A percentile compares a stretch with the other conserved stretches of the same genome.
Conservation (phyloP, 2,888 invertebrate species). For the Blera fallax region DNA sequence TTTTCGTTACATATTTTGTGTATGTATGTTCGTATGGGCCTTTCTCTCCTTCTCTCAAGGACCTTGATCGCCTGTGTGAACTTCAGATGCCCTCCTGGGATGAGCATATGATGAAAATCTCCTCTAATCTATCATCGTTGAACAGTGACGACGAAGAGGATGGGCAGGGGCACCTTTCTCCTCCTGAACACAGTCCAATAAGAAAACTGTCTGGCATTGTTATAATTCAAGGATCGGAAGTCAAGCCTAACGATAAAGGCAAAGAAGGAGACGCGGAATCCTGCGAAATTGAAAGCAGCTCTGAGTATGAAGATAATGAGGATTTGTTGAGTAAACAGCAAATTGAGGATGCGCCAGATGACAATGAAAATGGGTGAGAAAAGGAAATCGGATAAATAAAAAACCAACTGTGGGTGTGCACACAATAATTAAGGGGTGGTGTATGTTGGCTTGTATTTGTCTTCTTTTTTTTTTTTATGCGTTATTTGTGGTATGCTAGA, state of each 20-base stretch:
- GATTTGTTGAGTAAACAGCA: conserved; percentile 49
- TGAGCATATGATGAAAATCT: conserved; percentile 77
- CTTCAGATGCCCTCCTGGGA: conserved; percentile 77
- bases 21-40: no score
- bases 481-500: background rate
- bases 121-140: conserved; percentile 75
- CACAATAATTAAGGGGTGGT: conserved; percentile 1
- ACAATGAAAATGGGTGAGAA: conserved; percentile 49
- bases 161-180: background rate
- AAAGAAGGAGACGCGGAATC: conserved; percentile 55
- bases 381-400: background rate
- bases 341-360: conserved; percentile 22
- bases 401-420: background rate
- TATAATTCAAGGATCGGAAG: conserved; percentile 68
- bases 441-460: background rate
- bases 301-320: conserved; percentile 74
- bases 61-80: conserved; percentile 79
- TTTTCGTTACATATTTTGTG: background rate
- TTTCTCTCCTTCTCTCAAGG: conserved; percentile 73
- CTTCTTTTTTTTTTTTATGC: background rate
- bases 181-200: conserved; percentile 20
- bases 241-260: conserved; percentile 38
- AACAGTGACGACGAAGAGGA: conserved; percentile 4
- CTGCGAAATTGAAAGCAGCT: conserved; percentile 65
- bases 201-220: conserved; percentile 68